phyloP scores from a whole-genome alignment of 2,888 invertebrate genomes.

The Macropis europaea region DNA sequence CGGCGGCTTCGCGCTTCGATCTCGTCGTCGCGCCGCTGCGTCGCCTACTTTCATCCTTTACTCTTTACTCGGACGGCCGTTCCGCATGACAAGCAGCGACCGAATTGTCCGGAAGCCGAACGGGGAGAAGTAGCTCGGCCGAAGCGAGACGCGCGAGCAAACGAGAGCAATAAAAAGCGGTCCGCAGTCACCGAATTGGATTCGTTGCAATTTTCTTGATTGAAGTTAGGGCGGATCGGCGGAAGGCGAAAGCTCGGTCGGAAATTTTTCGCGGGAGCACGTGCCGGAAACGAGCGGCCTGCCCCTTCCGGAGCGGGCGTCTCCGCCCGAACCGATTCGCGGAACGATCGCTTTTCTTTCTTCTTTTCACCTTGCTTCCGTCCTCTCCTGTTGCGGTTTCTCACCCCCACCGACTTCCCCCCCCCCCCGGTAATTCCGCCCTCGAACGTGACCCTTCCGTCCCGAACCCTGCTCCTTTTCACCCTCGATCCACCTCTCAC shows the following conservation, averaged over 20 bases:
- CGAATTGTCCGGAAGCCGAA: not conserved
- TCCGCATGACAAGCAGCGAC: no score
- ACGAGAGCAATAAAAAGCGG: slow-evolving; percentile 25
- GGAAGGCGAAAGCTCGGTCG: slow-evolving; percentile 24
- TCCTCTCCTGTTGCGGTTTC: not conserved
- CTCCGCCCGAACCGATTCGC: slow-evolving; percentile 36
- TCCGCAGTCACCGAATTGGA: slow-evolving; percentile 24
- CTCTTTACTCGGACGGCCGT: not conserved
- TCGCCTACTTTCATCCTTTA: not conserved
- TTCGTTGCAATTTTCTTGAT: slow-evolving; percentile 39
- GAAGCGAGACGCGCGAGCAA: not conserved
- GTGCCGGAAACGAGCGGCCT: slow-evolving; percentile 42
- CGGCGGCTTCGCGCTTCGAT: no score
- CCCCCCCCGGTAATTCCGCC: not conserved
- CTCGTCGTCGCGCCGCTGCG: no score
- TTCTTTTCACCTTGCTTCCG: slow-evolving; percentile 9
- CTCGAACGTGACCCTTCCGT: not conserved
- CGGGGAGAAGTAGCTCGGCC: not conserved
- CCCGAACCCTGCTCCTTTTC: not conserved
- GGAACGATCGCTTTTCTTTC: slow-evolving; percentile 42
- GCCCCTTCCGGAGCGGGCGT: slow-evolving; percentile 16
- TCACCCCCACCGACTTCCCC: slow-evolving; percentile 4
- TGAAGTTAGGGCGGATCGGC: slow-evolving; percentile 27
- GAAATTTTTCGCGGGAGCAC: slow-evolving; percentile 39
- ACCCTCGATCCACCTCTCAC: not conserved